Conservation (phyloP, 2,113 vertebrate genomes). For the Myiopsitta monachus region DNA sequence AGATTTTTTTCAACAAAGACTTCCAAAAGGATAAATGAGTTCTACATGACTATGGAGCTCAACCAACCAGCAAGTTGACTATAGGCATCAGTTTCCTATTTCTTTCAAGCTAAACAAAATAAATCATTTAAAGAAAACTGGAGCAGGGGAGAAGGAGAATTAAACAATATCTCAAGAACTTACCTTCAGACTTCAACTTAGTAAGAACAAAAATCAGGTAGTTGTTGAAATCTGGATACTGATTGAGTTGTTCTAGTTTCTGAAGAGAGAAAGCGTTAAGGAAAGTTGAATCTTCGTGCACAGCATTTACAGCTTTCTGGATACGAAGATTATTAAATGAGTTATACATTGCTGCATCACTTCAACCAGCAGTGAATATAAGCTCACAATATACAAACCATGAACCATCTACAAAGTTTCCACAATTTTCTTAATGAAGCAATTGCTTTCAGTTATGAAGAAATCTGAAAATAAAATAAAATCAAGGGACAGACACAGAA, state of each 20-base stretch:
- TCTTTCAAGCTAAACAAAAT: neutral
- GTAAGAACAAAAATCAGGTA: constrained; percentile 98
- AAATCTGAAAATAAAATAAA: neutral
- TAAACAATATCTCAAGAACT: constrained; percentile 40
- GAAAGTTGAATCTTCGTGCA: constrained; percentile 42
- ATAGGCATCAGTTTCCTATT: neutral
- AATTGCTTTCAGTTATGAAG: neutral
- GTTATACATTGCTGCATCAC: neutral
- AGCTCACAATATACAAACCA: neutral
- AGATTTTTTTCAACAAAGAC: neutral
- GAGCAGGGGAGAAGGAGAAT: neutral
- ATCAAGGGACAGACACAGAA: neutral
- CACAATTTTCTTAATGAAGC: neutral
- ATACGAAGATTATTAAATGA: neutral
- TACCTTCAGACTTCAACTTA: constrained; percentile 98
- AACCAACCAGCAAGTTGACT: neutral
- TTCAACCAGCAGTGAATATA: neutral
- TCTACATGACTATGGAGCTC: neutral
- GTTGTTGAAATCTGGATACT: constrained; percentile 98
- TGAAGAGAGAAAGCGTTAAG: constrained; percentile 81
- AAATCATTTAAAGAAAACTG: neutral
- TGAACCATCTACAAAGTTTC: neutral
- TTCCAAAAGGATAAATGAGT: neutral
- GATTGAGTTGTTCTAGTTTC: constrained; percentile 99
- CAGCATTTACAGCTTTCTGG: neutral